Conservation (phyloP, 2,113 vertebrate genomes). For the Rhinopomastus cyanomelas region DNA sequence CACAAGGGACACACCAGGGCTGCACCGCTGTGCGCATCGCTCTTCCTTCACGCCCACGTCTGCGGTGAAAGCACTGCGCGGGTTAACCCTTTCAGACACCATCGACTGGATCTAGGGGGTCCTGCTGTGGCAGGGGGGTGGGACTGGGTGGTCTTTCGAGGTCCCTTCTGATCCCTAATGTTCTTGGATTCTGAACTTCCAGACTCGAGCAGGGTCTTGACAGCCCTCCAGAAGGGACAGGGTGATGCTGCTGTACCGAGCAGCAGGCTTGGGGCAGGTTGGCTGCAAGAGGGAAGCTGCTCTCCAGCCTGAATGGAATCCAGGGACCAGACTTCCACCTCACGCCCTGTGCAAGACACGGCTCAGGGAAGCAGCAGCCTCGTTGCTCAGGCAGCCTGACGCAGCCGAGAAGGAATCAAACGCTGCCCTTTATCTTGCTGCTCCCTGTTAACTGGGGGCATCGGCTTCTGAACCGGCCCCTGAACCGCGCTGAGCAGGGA, state of each 20-base stretch:
- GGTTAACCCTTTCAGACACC: conserved; percentile 15
- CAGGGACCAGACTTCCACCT: neutral
- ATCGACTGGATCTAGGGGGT: no score
- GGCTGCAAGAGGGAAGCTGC: neutral
- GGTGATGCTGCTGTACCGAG: neutral
- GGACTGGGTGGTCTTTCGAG: no score
- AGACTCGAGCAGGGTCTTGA: no score
- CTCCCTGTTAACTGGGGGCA: neutral
- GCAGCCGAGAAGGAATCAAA: neutral
- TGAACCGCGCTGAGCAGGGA: neutral
- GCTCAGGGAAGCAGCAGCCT: neutral
- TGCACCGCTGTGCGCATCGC: neutral
- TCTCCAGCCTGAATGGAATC: neutral
- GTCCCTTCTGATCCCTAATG: no score
- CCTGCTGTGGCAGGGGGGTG: no score
- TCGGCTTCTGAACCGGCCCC: accelerated
- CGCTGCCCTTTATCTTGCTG: neutral
- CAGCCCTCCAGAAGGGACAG: neutral
- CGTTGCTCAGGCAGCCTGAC: neutral
- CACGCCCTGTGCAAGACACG: neutral
- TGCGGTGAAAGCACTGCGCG: neutral
- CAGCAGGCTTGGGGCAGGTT: neutral
- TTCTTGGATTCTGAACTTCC: no score
- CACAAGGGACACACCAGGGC: conserved; percentile 46
- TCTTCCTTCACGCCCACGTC: conserved; percentile 15